Evolutionary conservation across 2,797 vertebrate species (phyloP).

Genomic region (Merluccius polli): DNA sequence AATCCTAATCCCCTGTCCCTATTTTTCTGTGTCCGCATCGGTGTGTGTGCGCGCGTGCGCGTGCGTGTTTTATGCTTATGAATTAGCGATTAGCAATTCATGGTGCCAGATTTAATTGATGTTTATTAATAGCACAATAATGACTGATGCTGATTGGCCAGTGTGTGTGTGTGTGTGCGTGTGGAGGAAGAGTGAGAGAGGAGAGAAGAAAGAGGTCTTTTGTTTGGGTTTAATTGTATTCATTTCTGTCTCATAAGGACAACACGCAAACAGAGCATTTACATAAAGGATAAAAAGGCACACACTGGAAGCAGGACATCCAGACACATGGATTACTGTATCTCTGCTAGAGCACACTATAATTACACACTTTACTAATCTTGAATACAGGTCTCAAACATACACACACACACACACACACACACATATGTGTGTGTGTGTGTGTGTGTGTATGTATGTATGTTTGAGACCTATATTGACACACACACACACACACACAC

Average conservation of each 20-base stretch:
- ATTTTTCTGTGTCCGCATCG: conserved; percentile 36
- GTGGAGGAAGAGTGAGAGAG: conserved; percentile 10
- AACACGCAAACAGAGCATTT: conserved; percentile 18
- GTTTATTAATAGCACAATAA: conserved; percentile 52
- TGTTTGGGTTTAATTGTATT: neutral
- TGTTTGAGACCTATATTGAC: no score
- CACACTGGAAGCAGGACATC: conserved; percentile 43
- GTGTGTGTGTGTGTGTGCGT: neutral
- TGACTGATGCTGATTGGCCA: conserved; percentile 11
- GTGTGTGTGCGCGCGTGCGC: conserved; percentile 30
- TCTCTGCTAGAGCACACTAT: neutral
- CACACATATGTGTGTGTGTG: no score
- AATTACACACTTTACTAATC: neutral
- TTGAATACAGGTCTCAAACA: conserved; percentile 6
- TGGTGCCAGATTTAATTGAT: conserved; percentile 34
- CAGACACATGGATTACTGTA: conserved; percentile 31
- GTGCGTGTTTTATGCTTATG: conserved; percentile 16
- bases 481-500: conserved; percentile 15
- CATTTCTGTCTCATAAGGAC: conserved; percentile 38
- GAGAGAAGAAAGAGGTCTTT: conserved; percentile 22
- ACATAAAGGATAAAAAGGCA: neutral
- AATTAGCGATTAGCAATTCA: conserved; percentile 32
- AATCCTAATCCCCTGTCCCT: conserved; percentile 25
- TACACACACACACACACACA: neutral
- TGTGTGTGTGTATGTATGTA: no score